A percentile compares a stretch with the other conserved stretches of the same genome.
These are phyloP conservation scores for Pterocles orientalis DNA, from an alignment of 2,113 vertebrate genomes.

Conservation along the genomic window DNA sequence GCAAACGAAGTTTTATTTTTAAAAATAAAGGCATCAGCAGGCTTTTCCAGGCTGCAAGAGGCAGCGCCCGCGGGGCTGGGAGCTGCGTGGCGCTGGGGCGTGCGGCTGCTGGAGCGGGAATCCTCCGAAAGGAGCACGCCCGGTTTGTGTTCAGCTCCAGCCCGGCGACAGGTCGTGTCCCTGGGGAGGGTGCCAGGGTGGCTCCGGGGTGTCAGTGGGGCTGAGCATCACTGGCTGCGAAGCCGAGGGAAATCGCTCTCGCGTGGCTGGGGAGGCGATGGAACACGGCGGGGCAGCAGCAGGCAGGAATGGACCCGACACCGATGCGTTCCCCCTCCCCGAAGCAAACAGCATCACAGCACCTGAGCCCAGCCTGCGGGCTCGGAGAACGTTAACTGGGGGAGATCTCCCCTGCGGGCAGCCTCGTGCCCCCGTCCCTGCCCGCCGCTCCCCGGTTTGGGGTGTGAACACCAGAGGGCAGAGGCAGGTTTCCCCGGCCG, in stretches of 20 bases:
- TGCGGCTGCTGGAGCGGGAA: not conserved
- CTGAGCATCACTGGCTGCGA: not conserved
- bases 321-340: constrained; percentile 68
- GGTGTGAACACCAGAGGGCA: not conserved
- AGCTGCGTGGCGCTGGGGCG: not conserved
- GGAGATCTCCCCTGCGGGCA: constrained; percentile 22
- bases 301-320: constrained; percentile 74
- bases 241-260: constrained; percentile 69
- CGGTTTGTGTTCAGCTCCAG: not conserved
- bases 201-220: too few species aligned
- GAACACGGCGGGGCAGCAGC: constrained; percentile 52
- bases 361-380: constrained; percentile 65
- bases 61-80: not conserved
- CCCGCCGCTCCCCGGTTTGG: not conserved
- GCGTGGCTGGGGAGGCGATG: constrained; percentile 43
- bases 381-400: constrained; percentile 63
- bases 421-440: not conserved
- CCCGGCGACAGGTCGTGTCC: not conserved
- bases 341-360: constrained; percentile 72
- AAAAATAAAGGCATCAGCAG: not conserved
- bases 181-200: too few species aligned
- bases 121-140: not conserved
- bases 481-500: not conserved
- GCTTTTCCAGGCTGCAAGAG: not conserved
- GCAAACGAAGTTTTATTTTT: not conserved